Percentiles rank a stretch among this genome's conserved stretches.
These are phyloP conservation scores for Corvus hawaiiensis DNA, from an alignment of 2,113 vertebrate genomes.

Conservation along the genomic window DNA sequence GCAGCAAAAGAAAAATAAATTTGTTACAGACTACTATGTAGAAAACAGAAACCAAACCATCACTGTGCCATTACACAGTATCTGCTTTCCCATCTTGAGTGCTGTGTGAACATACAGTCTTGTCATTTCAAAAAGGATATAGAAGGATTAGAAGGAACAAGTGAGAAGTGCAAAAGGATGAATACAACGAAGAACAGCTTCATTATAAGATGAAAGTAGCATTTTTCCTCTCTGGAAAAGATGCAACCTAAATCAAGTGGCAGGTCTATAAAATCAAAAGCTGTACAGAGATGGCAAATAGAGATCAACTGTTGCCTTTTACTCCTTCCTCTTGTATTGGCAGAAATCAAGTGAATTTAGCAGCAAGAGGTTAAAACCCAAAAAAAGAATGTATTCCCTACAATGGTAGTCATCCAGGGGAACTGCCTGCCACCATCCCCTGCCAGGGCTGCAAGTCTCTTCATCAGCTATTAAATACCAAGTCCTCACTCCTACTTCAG, in stretches of 20 bases:
- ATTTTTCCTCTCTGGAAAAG: not conserved
- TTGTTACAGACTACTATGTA: not conserved
- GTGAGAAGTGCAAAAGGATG: not conserved
- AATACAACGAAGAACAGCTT: not conserved
- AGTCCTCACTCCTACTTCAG: not conserved
- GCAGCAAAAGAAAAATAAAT: not conserved
- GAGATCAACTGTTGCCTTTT: not conserved
- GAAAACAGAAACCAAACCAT: not conserved
- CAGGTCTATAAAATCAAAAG: not conserved
- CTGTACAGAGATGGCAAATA: not conserved
- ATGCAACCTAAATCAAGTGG: not conserved
- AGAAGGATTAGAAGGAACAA: not conserved
- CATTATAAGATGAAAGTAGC: not conserved
- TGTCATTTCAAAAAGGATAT: not conserved
- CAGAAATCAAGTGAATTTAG: not conserved
- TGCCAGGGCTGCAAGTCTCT: not conserved
- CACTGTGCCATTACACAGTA: not conserved
- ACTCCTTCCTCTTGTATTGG: not conserved
- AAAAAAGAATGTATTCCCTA: not conserved
- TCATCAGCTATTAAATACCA: not conserved
- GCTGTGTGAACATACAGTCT: not conserved
- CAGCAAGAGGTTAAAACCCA: not conserved
- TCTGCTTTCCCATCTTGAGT: not conserved
- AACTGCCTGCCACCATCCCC: not conserved
- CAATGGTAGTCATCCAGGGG: not conserved